These are phyloP conservation scores for Apteryx mantelli DNA, from an alignment of 2,113 vertebrate species.

Conservation along the genomic window DNA sequence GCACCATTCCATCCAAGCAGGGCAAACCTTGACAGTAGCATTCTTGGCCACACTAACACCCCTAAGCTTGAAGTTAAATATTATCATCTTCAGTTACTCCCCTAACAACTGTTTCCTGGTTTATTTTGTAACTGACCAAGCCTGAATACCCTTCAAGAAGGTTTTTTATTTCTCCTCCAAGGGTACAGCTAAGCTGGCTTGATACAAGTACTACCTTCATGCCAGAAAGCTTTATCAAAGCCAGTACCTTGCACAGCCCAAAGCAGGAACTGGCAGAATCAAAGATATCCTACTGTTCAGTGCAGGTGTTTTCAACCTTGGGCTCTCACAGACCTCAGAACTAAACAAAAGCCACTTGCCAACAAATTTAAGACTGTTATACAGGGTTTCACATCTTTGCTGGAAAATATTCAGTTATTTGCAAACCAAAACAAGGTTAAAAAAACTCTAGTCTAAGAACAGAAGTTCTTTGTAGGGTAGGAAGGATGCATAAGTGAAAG, in stretches of 20 bases:
- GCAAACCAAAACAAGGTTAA: neutral
- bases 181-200: neutral
- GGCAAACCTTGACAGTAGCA: neutral
- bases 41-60: neutral
- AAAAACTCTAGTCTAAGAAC: neutral
- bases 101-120: neutral
- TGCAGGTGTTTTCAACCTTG: neutral
- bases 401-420: neutral
- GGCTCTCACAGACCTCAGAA: neutral
- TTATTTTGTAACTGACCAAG: neutral
- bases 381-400: neutral
- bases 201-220: neutral
- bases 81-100: neutral
- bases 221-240: slow-evolving; percentile 1
- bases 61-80: neutral
- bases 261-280: slow-evolving; percentile 3
- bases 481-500: neutral
- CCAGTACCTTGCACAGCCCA: neutral
- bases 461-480: neutral
- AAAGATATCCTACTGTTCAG: neutral
- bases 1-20: neutral
- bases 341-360: neutral
- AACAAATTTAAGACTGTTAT: neutral
- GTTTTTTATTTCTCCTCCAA: neutral
- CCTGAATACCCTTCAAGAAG: neutral